Evolutionary conservation across 2,113 vertebrate species (phyloP).

Genomic region (Nipponia nippon): DNA sequence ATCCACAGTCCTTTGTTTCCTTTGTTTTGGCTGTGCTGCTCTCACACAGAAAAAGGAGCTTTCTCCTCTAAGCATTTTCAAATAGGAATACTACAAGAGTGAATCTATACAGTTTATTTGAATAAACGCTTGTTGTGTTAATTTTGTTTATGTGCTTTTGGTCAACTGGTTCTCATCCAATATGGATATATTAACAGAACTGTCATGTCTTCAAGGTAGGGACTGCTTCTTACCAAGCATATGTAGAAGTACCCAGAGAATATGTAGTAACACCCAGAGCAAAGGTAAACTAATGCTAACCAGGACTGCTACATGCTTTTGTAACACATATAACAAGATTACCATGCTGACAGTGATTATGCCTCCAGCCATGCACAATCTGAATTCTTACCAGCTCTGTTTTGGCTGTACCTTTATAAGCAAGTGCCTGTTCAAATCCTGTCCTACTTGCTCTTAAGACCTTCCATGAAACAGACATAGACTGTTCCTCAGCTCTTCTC

Average conservation of each 20-base stretch:
- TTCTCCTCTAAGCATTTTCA: not conserved
- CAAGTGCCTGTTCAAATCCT: not conserved
- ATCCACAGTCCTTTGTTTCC: not conserved
- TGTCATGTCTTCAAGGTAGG: not conserved
- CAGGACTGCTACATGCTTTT: not conserved
- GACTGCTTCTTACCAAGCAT: not conserved
- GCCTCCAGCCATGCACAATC: not conserved
- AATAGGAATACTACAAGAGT: not conserved
- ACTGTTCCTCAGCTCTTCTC: not conserved
- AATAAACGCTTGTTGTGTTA: not conserved
- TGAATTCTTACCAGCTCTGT: not conserved
- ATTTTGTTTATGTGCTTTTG: not conserved
- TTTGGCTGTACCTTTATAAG: not conserved
- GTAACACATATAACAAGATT: not conserved
- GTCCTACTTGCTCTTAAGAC: not conserved
- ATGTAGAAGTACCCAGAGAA: not conserved
- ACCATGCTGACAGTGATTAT: not conserved
- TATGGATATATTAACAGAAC: not conserved
- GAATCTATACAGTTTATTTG: not conserved
- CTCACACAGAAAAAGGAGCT: not conserved
- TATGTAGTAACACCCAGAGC: not conserved
- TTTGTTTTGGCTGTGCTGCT: not conserved
- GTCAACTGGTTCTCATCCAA: not conserved
- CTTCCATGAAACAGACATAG: not conserved
- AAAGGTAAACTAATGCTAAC: not conserved